These are phyloP conservation scores for Cirrhinus molitorella DNA, from an alignment of 2,797 vertebrate species.

Conservation along the genomic window DNA sequence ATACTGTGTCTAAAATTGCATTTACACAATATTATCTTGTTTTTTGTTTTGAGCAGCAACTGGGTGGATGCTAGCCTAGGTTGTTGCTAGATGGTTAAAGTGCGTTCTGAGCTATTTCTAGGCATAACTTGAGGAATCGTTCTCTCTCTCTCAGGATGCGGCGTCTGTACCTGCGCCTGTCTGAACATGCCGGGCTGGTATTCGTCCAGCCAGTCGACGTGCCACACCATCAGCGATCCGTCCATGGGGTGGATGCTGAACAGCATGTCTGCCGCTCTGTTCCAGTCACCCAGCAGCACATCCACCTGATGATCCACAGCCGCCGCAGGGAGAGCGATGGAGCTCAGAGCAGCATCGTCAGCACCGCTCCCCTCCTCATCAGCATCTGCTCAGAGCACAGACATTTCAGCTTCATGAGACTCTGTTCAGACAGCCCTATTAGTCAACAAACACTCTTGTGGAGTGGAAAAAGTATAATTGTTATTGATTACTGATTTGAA, in stretches of 20 bases:
- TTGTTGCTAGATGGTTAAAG: too few relatives aligned
- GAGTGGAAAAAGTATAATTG: too few relatives aligned
- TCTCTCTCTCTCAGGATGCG: neutral
- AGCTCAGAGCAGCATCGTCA: slow-evolving; percentile 68
- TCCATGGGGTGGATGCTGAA: slow-evolving; percentile 98
- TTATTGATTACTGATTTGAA: too few relatives aligned
- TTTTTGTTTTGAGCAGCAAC: too few relatives aligned
- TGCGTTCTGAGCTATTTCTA: too few relatives aligned
- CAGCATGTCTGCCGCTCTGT: slow-evolving; percentile 94
- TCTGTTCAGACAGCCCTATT: neutral
- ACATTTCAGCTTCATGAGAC: neutral
- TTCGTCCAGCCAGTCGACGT: slow-evolving; percentile 97
- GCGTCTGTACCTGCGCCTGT: slow-evolving; percentile 91
- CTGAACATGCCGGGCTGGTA: slow-evolving; percentile 98
- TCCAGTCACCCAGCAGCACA: slow-evolving; percentile 93
- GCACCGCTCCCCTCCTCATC: slow-evolving; percentile 71
- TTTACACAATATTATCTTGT: too few relatives aligned
- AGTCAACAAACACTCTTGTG: too few relatives aligned
- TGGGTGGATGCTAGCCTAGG: too few relatives aligned
- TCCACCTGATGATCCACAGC: slow-evolving; percentile 93
- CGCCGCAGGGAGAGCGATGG: slow-evolving; percentile 80
- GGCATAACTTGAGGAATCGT: neutral
- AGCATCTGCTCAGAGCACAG: slow-evolving; percentile 66
- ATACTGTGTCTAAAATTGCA: too few relatives aligned
- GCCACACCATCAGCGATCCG: slow-evolving; percentile 96